Conservation (phyloP, 2,797 vertebrate species). For the Cichlasoma orientale region DNA sequence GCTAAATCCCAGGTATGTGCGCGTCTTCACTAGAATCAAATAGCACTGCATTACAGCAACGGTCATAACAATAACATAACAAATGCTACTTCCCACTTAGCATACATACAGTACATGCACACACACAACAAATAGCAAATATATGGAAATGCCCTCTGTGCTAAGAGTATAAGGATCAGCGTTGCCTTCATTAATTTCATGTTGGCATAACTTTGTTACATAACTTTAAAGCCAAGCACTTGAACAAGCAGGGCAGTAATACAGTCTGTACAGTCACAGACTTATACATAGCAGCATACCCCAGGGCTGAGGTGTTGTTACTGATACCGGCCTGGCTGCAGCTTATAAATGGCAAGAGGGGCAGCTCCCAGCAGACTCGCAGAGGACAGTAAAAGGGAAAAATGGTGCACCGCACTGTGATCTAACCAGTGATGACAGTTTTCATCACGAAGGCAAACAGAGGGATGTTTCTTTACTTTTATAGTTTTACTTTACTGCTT, state of each 20-base stretch:
- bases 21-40: neutral
- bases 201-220: slow-evolving; percentile 39
- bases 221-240: slow-evolving; percentile 52
- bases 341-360: slow-evolving; percentile 69
- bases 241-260: slow-evolving; percentile 56
- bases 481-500: neutral
- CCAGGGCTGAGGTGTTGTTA: slow-evolving; percentile 69
- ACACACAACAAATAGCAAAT: slow-evolving; percentile 56
- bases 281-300: slow-evolving; percentile 76
- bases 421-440: neutral
- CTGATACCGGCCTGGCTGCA: slow-evolving; percentile 59
- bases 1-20: neutral
- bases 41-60: slow-evolving; percentile 7
- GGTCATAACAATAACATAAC: neutral
- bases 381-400: slow-evolving; percentile 37
- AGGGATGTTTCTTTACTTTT: neutral
- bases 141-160: slow-evolving; percentile 31
- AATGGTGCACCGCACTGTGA: slow-evolving; percentile 12
- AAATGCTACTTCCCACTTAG: neutral
- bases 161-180: slow-evolving; percentile 16
- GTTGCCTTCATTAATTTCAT: slow-evolving; percentile 33
- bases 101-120: neutral
- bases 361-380: slow-evolving; percentile 32
- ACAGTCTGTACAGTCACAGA: slow-evolving; percentile 48
- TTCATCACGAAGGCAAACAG: neutral